phyloP scores from a whole-genome alignment of 2,888 invertebrate genomes.

The Drosophila cognata region DNA sequence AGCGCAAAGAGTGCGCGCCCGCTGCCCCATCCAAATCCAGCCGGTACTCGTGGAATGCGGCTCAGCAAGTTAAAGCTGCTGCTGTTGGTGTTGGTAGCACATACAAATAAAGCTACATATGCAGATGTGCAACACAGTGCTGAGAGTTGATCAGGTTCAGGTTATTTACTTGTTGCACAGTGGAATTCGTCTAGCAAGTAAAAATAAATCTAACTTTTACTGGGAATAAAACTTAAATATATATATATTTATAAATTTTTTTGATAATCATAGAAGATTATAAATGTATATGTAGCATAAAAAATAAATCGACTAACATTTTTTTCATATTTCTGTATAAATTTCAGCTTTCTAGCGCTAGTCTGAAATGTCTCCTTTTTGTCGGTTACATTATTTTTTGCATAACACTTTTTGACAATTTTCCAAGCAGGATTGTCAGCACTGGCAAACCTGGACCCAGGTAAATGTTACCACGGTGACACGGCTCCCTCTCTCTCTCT shows the following conservation, averaged over 20 bases:
- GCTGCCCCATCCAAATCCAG: constrained; percentile 43
- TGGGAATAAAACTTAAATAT: background rate
- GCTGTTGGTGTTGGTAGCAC: constrained; percentile 32
- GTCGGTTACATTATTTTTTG: background rate
- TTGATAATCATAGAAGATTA: background rate
- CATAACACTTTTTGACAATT: background rate
- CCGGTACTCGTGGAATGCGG: constrained; percentile 67
- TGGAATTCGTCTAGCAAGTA: constrained; percentile 20
- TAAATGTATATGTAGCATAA: background rate
- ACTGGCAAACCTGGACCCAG: background rate
- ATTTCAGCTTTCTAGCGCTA: background rate
- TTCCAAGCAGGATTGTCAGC: background rate
- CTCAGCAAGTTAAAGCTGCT: constrained; percentile 66
- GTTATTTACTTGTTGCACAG: constrained; percentile 50
- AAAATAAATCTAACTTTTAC: background rate
- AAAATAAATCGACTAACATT: background rate
- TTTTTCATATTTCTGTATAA: background rate
- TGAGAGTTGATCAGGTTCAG: constrained; percentile 53
- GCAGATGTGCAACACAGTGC: constrained; percentile 63
- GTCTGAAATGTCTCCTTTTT: background rate
- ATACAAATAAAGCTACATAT: constrained; percentile 30
- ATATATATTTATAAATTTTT: background rate
- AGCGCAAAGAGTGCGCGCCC: constrained; percentile 53
- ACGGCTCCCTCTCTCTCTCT: constrained; percentile 25
- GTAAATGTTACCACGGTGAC: constrained; percentile 18